Percentiles rank a stretch among this genome's conserved stretches.
phyloP scores from a whole-genome alignment of 2,888 invertebrate genomes.

The Leucophenga montana region DNA sequence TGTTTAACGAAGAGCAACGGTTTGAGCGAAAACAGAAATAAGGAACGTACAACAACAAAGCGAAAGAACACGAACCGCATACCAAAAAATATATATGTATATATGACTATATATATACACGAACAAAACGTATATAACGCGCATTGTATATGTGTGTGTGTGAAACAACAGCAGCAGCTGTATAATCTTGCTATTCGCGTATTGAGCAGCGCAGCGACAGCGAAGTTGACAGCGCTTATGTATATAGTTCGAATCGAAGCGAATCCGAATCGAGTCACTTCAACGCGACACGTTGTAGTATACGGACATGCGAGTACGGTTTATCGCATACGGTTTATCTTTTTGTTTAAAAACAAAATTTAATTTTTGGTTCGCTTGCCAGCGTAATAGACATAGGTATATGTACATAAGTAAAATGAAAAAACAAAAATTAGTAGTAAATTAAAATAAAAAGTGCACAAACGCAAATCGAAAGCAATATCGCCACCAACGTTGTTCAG shows the following conservation, averaged over 20 bases:
- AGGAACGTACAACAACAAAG: no score
- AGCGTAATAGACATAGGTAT: neutral
- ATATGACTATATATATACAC: no score
- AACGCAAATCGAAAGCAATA: neutral
- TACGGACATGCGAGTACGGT: constrained; percentile 31
- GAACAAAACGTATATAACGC: neutral
- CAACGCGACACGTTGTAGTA: constrained; percentile 44
- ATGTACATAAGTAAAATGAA: neutral
- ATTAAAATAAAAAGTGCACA: neutral
- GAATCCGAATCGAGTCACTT: constrained; percentile 38
- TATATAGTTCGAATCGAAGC: constrained; percentile 4
- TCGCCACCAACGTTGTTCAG: constrained; percentile 14
- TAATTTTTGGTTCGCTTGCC: neutral
- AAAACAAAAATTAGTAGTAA: constrained; percentile 2
- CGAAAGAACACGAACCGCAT: no score
- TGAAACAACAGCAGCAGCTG: no score
- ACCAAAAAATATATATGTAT: no score
- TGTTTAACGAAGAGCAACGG: no score
- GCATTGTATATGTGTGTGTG: neutral
- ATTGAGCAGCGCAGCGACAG: no score
- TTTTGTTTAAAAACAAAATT: neutral
- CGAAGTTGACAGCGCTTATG: neutral
- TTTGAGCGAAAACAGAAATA: no score
- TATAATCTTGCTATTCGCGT: no score
- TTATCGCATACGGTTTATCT: neutral